These are phyloP conservation scores for Athene noctua DNA, from an alignment of 2,113 vertebrate genomes.

Conservation along the genomic window DNA sequence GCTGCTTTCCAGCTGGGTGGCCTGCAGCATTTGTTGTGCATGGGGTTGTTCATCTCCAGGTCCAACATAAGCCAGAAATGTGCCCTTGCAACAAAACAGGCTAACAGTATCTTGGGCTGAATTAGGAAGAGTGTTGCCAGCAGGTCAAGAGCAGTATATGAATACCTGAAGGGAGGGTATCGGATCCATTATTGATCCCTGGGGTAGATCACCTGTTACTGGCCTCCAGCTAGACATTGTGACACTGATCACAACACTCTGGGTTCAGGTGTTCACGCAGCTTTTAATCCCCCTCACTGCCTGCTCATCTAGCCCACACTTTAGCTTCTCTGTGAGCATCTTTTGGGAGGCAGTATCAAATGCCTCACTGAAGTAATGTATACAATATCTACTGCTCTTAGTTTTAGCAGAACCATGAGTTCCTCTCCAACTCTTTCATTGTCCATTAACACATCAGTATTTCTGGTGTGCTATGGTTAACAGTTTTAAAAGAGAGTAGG, in stretches of 20 bases:
- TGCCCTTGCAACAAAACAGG: neutral
- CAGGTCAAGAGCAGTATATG: neutral
- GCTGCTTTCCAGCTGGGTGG: neutral
- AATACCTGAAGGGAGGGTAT: neutral
- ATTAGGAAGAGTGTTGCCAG: neutral
- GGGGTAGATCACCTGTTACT: neutral
- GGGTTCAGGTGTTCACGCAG: neutral
- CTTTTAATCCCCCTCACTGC: neutral
- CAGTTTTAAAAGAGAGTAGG: neutral
- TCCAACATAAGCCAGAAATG: neutral
- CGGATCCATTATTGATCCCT: neutral
- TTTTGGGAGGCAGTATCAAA: neutral
- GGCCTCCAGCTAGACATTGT: neutral
- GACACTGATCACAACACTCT: neutral
- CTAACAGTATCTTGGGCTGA: neutral
- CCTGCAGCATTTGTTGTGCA: neutral
- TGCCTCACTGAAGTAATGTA: neutral
- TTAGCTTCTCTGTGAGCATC: neutral
- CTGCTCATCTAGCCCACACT: neutral
- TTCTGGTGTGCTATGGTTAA: neutral
- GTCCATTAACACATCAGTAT: neutral
- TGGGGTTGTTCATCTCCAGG: rapidly evolving
- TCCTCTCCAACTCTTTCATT: neutral
- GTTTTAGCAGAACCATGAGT: neutral
- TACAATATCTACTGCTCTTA: neutral